These are phyloP conservation scores for Glaucomys volans DNA, from an alignment of 2,113 vertebrate genomes.

Conservation along the genomic window DNA sequence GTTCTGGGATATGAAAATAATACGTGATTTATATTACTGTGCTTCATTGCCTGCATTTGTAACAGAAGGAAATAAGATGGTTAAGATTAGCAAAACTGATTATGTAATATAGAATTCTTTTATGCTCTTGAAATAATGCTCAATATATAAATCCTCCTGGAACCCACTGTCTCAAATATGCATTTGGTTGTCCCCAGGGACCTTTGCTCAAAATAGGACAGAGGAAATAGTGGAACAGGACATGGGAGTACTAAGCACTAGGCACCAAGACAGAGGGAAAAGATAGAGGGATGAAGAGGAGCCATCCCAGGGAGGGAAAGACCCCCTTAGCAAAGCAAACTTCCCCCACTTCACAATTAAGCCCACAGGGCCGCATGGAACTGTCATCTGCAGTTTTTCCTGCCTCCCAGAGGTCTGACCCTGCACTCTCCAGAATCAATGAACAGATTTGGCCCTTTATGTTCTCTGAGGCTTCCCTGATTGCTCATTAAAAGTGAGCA, in stretches of 20 bases:
- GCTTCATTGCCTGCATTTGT: not conserved
- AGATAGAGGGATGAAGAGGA: not conserved
- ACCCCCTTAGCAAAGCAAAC: not conserved
- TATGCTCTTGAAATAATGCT: not conserved
- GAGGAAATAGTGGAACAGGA: not conserved
- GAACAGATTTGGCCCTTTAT: not conserved
- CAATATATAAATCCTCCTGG: not conserved
- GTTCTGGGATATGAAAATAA: not conserved
- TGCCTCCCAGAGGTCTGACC: not conserved
- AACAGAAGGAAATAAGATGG: not conserved
- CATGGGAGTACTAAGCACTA: not conserved
- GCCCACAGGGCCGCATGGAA: not conserved
- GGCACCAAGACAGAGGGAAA: not conserved
- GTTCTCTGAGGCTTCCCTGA: not conserved
- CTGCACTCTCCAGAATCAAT: not conserved
- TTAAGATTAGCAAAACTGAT: not conserved
- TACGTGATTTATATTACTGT: not conserved
- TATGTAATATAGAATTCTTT: not conserved
- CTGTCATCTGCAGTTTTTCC: not conserved
- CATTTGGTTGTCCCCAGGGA: not conserved
- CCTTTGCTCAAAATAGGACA: not conserved
- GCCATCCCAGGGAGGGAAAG: not conserved
- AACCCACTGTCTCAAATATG: not conserved
- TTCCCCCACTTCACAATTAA: not conserved
- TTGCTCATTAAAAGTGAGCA: conserved; percentile 51